Conservation (phyloP, 2,113 vertebrate species). For the Symphodus melops region DNA sequence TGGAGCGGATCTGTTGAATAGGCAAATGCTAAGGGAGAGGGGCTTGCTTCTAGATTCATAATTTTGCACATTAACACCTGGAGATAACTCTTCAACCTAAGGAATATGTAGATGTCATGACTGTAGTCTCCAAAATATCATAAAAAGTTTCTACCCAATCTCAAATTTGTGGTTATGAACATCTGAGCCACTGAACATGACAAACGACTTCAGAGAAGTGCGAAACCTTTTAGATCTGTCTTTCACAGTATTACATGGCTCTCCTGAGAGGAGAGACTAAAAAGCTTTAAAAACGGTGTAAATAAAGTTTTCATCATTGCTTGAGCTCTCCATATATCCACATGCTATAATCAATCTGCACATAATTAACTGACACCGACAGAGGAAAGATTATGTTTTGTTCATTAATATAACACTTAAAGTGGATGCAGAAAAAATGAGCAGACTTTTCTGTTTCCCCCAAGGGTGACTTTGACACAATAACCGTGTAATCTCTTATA, state of each 20-base stretch:
- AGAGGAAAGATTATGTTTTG: conserved; percentile 15
- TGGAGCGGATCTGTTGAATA: conserved; percentile 12
- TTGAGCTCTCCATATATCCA: neutral
- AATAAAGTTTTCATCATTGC: neutral
- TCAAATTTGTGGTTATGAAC: too few relatives aligned
- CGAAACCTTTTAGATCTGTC: too few relatives aligned
- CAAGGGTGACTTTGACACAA: conserved; percentile 52
- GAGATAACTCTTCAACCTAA: too few relatives aligned
- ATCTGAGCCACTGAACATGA: too few relatives aligned
- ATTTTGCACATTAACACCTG: conserved; percentile 3
- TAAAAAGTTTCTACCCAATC: too few relatives aligned
- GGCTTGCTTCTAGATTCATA: neutral
- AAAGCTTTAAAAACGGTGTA: neutral
- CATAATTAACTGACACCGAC: conserved; percentile 9
- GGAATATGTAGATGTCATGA: neutral
- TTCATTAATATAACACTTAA: conserved; percentile 29
- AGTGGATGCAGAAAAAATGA: conserved; percentile 28
- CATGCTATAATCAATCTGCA: neutral
- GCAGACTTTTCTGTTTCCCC: conserved; percentile 28
- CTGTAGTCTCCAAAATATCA: too few relatives aligned
- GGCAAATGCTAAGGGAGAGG: conserved; percentile 23
- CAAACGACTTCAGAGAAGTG: too few relatives aligned
- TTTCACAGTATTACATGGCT: neutral
- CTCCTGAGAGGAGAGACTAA: neutral
- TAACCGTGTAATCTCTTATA: conserved; percentile 57